Base-by-base conservation (phyloP, 1,140 invertebrate species). In the Chrysopa pallens region DNA sequence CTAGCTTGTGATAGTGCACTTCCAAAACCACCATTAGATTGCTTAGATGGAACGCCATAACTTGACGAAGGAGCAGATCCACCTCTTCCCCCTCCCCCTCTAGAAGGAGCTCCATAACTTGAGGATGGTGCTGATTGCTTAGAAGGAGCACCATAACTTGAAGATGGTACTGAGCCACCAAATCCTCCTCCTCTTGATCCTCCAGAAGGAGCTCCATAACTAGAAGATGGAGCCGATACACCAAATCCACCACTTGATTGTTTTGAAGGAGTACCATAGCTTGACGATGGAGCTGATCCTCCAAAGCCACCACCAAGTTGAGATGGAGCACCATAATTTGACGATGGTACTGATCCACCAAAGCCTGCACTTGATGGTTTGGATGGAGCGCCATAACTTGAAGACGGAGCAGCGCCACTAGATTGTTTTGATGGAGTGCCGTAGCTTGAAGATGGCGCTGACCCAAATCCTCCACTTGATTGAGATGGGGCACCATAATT, bases 121-220 rank as follows among this genome's bases (percentile, higher is more conserved):
- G 59, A 58, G 14, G 63, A 62, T 13, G 63, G 61, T 48, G 55
- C 54, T 29, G 39, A n/a, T 3, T 41, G 46, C 36, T 55, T 45
- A 40, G 68, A 66, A 39, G 67, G 67, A 11, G 63, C 65, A 4
- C 67, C 66, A 40, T 66, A 68, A 38, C 62, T 65, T 13, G 49
- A 46, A 23, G 53, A 55, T 8, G 49, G 47, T 50, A 9, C 45
- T 31, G 6, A 7, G 8, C 46, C 45, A 27, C 48, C 39, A 38
- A 42, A 50, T 13, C 42, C 47, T 28, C 47, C 44, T 11, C 48
- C 50, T 36, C 54, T 54, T 12, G 55, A 43, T 35, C 52, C 49
- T 45, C 39, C 6, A 7, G 14, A 40, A 23, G 48, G 43, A 27
- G 46, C 48, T 29, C 48, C 48, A 35, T 31, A 31, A 31, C 29